phyloP scores from a whole-genome alignment of 2,113 vertebrate genomes.

The Bubo blakistoni region DNA sequence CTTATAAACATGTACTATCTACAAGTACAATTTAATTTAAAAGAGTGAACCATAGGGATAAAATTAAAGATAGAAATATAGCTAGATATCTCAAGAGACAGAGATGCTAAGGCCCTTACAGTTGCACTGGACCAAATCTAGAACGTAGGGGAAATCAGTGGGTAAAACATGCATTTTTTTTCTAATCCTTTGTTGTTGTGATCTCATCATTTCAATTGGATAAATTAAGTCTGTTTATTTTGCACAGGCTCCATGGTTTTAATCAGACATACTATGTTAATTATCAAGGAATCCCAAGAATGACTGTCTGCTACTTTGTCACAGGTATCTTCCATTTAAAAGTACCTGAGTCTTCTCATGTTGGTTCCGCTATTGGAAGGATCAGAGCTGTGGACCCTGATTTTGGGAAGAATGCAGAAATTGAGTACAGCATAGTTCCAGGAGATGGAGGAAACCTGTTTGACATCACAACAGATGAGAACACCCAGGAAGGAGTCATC shows the following conservation, averaged over 20 bases:
- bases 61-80: background rate
- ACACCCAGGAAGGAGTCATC: slow-evolving; percentile 94
- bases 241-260: background rate
- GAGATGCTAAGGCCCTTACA: accelerated
- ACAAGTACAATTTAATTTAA: background rate
- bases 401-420: slow-evolving; percentile 91
- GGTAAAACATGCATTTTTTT: background rate
- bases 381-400: slow-evolving; percentile 96
- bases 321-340: slow-evolving; percentile 95
- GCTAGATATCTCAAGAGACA: background rate
- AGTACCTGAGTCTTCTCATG: slow-evolving; percentile 88
- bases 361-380: slow-evolving; percentile 89
- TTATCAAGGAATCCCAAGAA: background rate
- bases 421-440: slow-evolving; percentile 94
- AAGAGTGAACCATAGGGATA: background rate
- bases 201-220: background rate
- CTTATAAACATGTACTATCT: background rate
- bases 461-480: slow-evolving; percentile 91
- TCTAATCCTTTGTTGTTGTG: background rate
- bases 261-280: background rate
- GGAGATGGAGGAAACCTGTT: slow-evolving; percentile 94
- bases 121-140: background rate
- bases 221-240: background rate
- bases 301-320: slow-evolving; percentile 5
- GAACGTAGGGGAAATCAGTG: background rate